Evolutionary conservation across 2,797 vertebrate species (phyloP), one percentile per base, ranked within the genome.

Genomic region (Netta rufina): DNA sequence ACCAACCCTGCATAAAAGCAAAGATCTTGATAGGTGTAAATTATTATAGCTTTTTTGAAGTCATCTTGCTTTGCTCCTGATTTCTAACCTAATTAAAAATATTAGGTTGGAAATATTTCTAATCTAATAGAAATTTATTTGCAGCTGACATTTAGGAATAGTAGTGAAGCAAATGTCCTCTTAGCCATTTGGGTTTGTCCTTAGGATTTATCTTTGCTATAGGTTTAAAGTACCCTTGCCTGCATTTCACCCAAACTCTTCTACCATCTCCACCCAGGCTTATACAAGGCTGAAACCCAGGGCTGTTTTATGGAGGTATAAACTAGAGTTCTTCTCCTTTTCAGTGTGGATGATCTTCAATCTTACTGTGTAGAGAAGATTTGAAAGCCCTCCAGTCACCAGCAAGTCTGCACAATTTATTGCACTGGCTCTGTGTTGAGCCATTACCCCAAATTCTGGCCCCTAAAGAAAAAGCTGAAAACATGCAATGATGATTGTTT

Each of bases 151-250:
- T 62, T 43, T 36, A 69, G 65, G 73, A 95, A 73, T 41, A 74
- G 32, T 49, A 65, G 56, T 38, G 62, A 81, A 62, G 79, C 30
- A 78, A 84, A 84, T 53, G 45, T 70, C 65, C 25, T 76, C 21
- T 56, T 65, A 8, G 65, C 28, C 43, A 11, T 54, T 72, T 60
- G 56, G 33, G 11, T 72, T 89, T 91, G 33, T 17, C 82, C 53
- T 81, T 51, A 70, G 47, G 58, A 81, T 84, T 90, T 81, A 85
- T 78, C 19, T 85, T 74, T 53, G 41, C 62, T 74, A 41, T 65
- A 74, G 51, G n/a, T 51, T 82, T 91, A 56, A 81, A 70, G 27
- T 18, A 25, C 13, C 53, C 30, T 70, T 74, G 49, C 28, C 17
- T 51, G 11, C 7, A 1, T 70, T 76, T 78, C 28, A 65, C n/a